Evolutionary conservation across 2,888 invertebrate species (phyloP).

Genomic region (Parnassius apollo): DNA sequence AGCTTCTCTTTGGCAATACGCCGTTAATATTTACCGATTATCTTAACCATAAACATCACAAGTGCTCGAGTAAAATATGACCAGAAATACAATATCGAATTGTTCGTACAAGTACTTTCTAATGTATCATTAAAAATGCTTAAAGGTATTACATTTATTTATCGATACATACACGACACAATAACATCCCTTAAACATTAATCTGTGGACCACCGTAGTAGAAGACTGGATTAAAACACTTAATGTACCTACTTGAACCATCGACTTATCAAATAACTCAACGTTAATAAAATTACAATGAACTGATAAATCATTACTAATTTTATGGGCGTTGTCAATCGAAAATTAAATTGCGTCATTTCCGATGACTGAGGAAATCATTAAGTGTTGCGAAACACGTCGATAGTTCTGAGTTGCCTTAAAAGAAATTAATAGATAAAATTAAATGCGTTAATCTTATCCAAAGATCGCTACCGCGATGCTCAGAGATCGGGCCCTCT

Average conservation of each 20-base stretch:
- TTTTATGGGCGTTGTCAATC: too few species aligned
- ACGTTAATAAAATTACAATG: not conserved
- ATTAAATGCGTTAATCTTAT: too few species aligned
- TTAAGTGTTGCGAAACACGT: too few species aligned
- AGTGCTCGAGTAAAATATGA: constrained; percentile 3
- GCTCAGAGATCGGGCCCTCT: too few species aligned
- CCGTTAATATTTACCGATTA: constrained; percentile 9
- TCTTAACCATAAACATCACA: constrained; percentile 9
- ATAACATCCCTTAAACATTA: not conserved
- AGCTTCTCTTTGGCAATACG: not conserved
- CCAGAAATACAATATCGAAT: not conserved
- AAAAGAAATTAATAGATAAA: too few species aligned
- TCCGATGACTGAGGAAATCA: too few species aligned
- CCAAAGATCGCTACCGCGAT: too few species aligned
- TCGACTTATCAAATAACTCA: constrained; percentile 15
- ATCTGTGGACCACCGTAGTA: constrained; percentile 3
- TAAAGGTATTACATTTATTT: not conserved
- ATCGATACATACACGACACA: not conserved
- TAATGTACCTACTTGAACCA: constrained; percentile 6
- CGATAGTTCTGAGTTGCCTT: too few species aligned
- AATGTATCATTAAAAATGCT: constrained; percentile 7
- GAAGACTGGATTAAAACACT: not conserved
- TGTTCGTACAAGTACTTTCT: constrained; percentile 9
- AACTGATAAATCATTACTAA: too few species aligned
- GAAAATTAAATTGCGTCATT: too few species aligned